Evolutionary conservation across 2,113 vertebrate genomes (phyloP), one percentile per base, ranked within the genome.

Genomic region (Notiomystis cincta): DNA sequence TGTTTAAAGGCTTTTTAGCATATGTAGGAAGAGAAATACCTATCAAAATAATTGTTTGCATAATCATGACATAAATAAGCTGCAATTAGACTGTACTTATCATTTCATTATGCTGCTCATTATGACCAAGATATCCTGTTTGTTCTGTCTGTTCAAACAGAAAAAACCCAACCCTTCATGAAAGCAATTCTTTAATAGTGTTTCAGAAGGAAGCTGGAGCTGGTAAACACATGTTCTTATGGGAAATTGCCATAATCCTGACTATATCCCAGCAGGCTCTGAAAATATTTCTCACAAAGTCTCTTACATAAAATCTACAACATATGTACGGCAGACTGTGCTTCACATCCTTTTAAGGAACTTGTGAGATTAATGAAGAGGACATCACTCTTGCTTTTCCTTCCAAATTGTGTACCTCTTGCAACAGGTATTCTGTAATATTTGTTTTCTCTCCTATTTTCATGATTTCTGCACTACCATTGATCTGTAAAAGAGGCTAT

Each of bases 221-320:
- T 97, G 97, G 97, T 96, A 95, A 98, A 94, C 98, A 98, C 90
- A 98, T 98, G 97, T 97, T 98, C 97, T 92, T 95, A 97, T 51
- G 82, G 94, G 96, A 95, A 96, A 95, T 89, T 94, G 93, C 93
- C 86, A 96, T 76, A 90, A 97, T 82, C 48, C 81, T 95, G 71
- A 95, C 91, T 97, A 89, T 75, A 97, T 82, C 80, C 89, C 90
- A 97, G 85, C 83, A 96, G 96, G 83, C 85, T 97, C 93, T 96
- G 87, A 96, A 96, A 98, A 92, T 93, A 93, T 85, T 97, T 96
- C 94, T 97, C 96, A 96, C 76, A 96, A 62, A 96, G 88, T 87
- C 77, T 66, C 82, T 97, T 83, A 94, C 86, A 92, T 97, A 98
- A 97, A 93, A 94, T 89, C 58, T 96, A 95, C 87, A 94, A 96